Percentiles rank a stretch among this genome's conserved stretches.
Conservation (phyloP, 2,113 vertebrate species). For the Hippocampus abdominalis region DNA sequence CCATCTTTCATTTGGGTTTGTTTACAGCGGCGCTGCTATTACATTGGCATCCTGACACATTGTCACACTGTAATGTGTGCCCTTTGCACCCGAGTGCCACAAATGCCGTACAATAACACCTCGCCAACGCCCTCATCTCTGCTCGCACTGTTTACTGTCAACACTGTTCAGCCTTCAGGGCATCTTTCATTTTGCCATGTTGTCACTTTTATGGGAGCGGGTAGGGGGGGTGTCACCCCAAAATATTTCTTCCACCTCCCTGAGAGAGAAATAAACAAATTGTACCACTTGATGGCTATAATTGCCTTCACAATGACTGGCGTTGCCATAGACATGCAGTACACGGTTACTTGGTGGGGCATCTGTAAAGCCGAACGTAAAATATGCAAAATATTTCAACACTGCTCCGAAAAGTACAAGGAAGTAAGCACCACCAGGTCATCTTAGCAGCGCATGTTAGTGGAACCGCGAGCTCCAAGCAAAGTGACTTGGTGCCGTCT, state of each 20-base stretch:
- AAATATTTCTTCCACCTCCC: neutral
- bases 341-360: no score
- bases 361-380: no score
- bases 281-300: no score
- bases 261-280: no score
- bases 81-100: neutral
- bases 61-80: conserved; percentile 20
- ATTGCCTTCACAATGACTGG: no score
- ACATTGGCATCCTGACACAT: conserved; percentile 19
- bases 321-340: no score
- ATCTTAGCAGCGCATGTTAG: no score
- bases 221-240: neutral
- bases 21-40: conserved; percentile 4
- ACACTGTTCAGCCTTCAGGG: neutral
- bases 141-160: conserved; percentile 1
- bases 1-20: conserved; percentile 39
- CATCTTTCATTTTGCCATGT: neutral
- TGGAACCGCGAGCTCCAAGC: no score
- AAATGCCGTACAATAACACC: conserved; percentile 18
- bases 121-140: conserved; percentile 28
- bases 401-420: no score
- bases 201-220: neutral
- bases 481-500: no score
- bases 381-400: no score
- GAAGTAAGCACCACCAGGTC: no score